A percentile compares a stretch with the other conserved stretches of the same genome.
phyloP scores from a whole-genome alignment of 2,797 vertebrate genomes.

The Melanitta fusca region DNA sequence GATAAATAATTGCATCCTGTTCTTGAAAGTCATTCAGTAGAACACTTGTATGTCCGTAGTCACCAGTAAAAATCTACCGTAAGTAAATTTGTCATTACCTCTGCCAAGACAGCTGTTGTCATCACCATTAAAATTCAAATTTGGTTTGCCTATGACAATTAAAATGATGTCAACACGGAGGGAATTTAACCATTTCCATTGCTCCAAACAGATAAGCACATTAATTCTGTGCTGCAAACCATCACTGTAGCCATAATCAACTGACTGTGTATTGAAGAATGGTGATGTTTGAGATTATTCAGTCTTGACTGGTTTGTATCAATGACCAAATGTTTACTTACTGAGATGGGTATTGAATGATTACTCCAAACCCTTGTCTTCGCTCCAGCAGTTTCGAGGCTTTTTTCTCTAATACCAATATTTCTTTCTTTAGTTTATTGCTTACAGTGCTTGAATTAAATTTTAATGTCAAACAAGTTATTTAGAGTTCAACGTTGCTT shows the following conservation, averaged over 20 bases:
- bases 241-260: slow-evolving; percentile 46
- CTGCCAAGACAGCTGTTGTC: slow-evolving; percentile 27
- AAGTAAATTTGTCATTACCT: slow-evolving; percentile 50
- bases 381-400: slow-evolving; percentile 35
- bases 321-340: slow-evolving; percentile 68
- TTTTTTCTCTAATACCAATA: slow-evolving; percentile 15
- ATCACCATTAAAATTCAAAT: slow-evolving; percentile 42
- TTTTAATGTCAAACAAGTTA: neutral
- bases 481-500: slow-evolving; percentile 16
- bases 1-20: neutral
- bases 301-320: slow-evolving; percentile 61
- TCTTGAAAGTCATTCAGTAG: slow-evolving; percentile 4
- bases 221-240: slow-evolving; percentile 41
- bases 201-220: slow-evolving; percentile 49
- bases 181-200: slow-evolving; percentile 49
- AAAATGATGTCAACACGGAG: slow-evolving; percentile 20
- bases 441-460: slow-evolving; percentile 1
- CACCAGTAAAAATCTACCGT: slow-evolving; percentile 25
- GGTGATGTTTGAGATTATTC: slow-evolving; percentile 66
- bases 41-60: neutral
- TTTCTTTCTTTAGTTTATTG: neutral
- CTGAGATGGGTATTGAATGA: slow-evolving; percentile 22
- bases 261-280: slow-evolving; percentile 42
- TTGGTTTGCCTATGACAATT: slow-evolving; percentile 33
- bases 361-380: slow-evolving; percentile 39